Conservation (phyloP, 2,797 vertebrate species). For the Coendou prehensilis region DNA sequence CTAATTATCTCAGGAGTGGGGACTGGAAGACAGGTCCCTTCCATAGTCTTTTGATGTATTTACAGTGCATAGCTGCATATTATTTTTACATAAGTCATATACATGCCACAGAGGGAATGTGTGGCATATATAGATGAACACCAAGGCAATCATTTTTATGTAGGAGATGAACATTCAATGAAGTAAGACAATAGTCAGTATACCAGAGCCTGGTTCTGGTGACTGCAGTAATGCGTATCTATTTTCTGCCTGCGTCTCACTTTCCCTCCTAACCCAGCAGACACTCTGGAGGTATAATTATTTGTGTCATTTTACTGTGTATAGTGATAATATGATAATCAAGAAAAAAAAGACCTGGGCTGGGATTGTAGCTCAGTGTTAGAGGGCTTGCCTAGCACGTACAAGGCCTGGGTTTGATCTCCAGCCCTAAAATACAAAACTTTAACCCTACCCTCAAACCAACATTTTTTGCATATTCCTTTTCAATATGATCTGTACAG, state of each 20-base stretch:
- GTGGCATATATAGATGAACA: neutral
- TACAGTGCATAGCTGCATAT: neutral
- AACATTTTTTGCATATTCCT: constrained; percentile 14
- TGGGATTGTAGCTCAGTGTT: neutral
- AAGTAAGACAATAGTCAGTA: neutral
- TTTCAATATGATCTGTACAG: neutral
- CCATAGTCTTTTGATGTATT: neutral
- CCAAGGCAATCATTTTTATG: neutral
- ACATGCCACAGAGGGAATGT: neutral
- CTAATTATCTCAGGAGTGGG: neutral
- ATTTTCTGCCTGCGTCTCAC: neutral
- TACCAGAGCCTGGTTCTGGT: neutral
- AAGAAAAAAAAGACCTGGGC: neutral
- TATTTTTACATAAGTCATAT: neutral
- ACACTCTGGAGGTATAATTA: neutral
- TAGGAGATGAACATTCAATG: neutral
- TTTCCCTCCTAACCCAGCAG: neutral
- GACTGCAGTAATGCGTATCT: no score
- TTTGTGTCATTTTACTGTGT: constrained; percentile 29
- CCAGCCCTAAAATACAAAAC: neutral
- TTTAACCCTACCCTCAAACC: neutral
- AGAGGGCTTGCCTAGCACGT: neutral
- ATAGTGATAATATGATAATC: neutral
- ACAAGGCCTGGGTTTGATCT: neutral
- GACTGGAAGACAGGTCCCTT: neutral